Evolutionary conservation across 2,797 vertebrate genomes (phyloP), one percentile per base, ranked within the genome.

Genomic region (Columba guinea): DNA sequence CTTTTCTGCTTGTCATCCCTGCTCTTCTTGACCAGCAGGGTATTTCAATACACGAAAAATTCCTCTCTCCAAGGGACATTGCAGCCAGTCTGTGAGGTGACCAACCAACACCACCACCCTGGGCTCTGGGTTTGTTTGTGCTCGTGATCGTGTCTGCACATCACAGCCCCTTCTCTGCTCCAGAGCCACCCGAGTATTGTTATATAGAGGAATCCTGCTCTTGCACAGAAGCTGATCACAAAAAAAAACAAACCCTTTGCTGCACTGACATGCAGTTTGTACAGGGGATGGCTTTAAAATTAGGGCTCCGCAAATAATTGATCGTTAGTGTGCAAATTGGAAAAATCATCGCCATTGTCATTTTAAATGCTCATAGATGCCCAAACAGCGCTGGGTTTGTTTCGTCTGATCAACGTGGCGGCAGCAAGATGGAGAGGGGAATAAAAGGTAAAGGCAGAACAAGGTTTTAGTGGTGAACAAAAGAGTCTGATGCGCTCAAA

Each of bases 41-140:
- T 78, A 34, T 80, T 93, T 63, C 23, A 2, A 49, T 67, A 63
- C 11, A 18, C 52, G 51, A 93, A 62, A 92, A 89, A 78, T n/a
- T 71, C 46, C 58, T 58, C 71, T 93, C 71, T 89, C 53, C 16
- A 10, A 58, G 58, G 73, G 65, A 51, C 18, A 11, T 39, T 41
- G n/a, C 34, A 86, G 9, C 77, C 94, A 71, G 90, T 94, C 63
- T 90, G 62, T 48, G 59, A 91, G 65, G 73, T 92, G 76, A 91
- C 62, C 79, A 83, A 44, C 56, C 44, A 87, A 4, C 48, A 76
- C 9, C 64, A 67, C 39, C 84, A 56, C 62, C 78, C 9, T 2
- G 58, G 79, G 62, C 62, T 84, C 73, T 82, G 74, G 73, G 44
- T 91, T 64, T 88, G 37, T 89, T 78, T 91, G 81, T 92, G 70